Percentiles rank a stretch among this genome's conserved stretches.
These are phyloP conservation scores for Holacanthella duospinosa DNA, from an alignment of 2,888 invertebrate genomes.

Conservation along the genomic window DNA sequence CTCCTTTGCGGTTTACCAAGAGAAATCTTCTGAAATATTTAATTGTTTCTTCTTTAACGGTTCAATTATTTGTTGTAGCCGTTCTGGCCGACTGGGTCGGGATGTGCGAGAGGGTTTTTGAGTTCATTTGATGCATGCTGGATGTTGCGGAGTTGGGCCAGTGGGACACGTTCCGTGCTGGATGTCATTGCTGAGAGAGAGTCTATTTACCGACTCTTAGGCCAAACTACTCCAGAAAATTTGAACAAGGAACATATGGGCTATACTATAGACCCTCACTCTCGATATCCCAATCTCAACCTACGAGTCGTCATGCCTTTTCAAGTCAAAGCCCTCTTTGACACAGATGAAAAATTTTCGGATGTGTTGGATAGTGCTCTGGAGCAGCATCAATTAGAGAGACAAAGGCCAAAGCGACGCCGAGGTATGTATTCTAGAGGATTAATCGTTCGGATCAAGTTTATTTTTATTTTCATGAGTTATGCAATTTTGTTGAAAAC, in stretches of 20 bases:
- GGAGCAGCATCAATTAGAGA: conserved; percentile 46
- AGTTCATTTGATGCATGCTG: conserved; percentile 93
- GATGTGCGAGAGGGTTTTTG: conserved; percentile 81
- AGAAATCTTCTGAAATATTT: background rate
- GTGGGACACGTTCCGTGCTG: conserved; percentile 57
- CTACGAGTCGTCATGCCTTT: conserved; percentile 61
- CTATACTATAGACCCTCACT: conserved; percentile 76
- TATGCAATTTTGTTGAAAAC: too few species aligned
- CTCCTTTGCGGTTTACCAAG: background rate
- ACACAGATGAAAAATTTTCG: conserved; percentile 52
- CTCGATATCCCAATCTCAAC: conserved; percentile 72
- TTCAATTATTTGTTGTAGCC: conserved; percentile 48
- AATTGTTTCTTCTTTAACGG: background rate
- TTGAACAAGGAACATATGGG: conserved; percentile 76
- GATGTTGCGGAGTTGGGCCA: conserved; percentile 78
- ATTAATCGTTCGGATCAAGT: too few species aligned
- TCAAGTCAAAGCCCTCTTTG: conserved; percentile 53
- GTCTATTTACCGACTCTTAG: conserved; percentile 75
- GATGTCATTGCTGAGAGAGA: conserved; percentile 88
- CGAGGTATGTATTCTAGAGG: conserved; percentile 51
- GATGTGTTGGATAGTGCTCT: conserved; percentile 43
- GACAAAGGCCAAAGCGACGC: conserved; percentile 56
- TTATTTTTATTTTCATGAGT: background rate
- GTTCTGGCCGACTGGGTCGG: conserved; percentile 99
- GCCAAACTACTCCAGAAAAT: conserved; percentile 95